A percentile compares a stretch with the other conserved stretches of the same genome.
These are phyloP conservation scores for Oryzias woworae DNA, from an alignment of 2,113 vertebrate genomes.

Conservation along the genomic window DNA sequence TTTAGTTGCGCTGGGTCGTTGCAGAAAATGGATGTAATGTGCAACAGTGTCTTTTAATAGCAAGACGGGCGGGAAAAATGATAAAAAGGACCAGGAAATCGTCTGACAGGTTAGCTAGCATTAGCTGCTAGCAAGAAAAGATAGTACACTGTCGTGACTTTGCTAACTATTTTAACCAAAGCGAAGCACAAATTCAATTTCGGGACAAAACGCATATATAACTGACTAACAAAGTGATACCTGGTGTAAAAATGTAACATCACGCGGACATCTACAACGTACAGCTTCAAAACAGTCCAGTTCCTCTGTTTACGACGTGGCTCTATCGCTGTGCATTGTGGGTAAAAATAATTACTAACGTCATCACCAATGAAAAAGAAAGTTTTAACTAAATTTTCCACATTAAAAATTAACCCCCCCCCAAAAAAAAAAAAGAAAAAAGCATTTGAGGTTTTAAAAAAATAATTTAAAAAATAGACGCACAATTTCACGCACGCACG, in stretches of 20 bases:
- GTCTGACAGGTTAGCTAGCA: not conserved
- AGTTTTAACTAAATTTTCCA: not conserved
- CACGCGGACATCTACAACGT: conserved; percentile 7
- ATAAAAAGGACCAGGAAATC: no score
- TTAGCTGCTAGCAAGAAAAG: conserved; percentile 37
- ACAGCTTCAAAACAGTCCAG: not conserved
- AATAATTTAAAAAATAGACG: not conserved
- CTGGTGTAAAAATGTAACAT: conserved; percentile 24
- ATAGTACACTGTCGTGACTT: not conserved
- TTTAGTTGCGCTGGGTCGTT: no score
- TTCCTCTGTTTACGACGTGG: conserved; percentile 74
- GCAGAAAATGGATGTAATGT: no score
- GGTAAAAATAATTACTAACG: conserved; percentile 33
- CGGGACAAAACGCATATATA: not conserved
- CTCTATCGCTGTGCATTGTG: conserved; percentile 69
- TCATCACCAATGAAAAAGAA: not conserved
- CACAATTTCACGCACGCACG: not conserved
- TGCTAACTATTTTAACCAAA: no score
- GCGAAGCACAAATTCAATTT: not conserved
- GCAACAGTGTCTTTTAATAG: no score
- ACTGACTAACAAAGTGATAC: not conserved
- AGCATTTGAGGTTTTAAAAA: not conserved
- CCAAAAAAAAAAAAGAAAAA: not conserved
- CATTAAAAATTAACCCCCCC: not conserved
- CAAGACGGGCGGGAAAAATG: no score